Base-by-base conservation (phyloP, 2,113 vertebrate genomes). In the Dasyurus viverrinus region DNA sequence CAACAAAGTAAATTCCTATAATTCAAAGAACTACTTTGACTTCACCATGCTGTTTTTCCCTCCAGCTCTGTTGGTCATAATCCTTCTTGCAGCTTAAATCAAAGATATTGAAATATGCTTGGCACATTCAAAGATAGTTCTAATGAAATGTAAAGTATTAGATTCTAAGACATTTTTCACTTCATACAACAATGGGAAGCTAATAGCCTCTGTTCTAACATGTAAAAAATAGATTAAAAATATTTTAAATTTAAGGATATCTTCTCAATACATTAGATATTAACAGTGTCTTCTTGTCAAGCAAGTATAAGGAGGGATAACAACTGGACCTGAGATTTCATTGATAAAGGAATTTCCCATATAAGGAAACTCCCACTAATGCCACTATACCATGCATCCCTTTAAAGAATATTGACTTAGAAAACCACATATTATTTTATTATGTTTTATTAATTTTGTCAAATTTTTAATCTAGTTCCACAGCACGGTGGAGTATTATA, bases 41-140 rank as follows among this genome's bases (percentile, higher is more conserved):
- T 95, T 94, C 89, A 91, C 60, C 90, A 47, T 89, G 89, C 30
- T 92, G 36, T 68, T 97, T 94, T 95, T 90, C 90, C 96, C 93
- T 95, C n/a, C 27, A 95, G 97, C 53, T 27, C 26, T 96, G 27
- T 54, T 84, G 42, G 30, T 94, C 46, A 50, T 95, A 91, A 97
- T 95, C 60, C 94, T 57, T 92, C 47, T 92, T 53, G 96, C 53
- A 52, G 30, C 96, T 96, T 95, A 95, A 96, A 94, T 95, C 53
- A 92, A 89, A 94, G 90, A 94, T 60, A 90, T 57, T 95, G 97
- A 97, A 96, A 95, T 90, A 94, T 94, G 57, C 26, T 96, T 94
- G 10, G 53, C 23, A 53, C 53, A 25, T 90, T 96, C 90, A 93
- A 94, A 91, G 54, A 93, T 42, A 92, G 26, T 53, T 48, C 25